Evolutionary conservation across 64 coral and sea anemone genomes (phyloP).

Genomic region (Acropora yongei): DNA sequence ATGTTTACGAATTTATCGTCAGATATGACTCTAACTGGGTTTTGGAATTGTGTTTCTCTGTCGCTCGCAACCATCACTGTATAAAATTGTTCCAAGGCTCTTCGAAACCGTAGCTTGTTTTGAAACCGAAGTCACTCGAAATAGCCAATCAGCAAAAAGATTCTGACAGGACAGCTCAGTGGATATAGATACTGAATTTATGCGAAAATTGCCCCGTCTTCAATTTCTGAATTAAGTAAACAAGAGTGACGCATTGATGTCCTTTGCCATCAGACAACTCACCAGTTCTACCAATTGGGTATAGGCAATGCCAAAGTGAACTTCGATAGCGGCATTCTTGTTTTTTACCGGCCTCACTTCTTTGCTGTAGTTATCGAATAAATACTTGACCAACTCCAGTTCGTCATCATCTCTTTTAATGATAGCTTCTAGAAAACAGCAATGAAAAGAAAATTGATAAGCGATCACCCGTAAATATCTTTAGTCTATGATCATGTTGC

Average conservation of each 20-base stretch:
- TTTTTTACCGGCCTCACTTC: constrained; percentile 90
- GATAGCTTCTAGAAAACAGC: constrained; percentile 55
- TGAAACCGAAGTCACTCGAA: too few species aligned
- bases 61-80: neutral
- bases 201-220: too few species aligned
- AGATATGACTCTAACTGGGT: neutral
- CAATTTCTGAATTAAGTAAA: neutral
- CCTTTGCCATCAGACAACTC: neutral
- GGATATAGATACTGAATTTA: too few species aligned
- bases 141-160: too few species aligned
- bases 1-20: too few species aligned
- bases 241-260: neutral
- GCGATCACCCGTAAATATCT: too few species aligned
- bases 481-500: too few species aligned
- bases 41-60: neutral
- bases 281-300: constrained; percentile 95
- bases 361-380: constrained; percentile 80
- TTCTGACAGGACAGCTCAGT: too few species aligned
- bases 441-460: neutral
- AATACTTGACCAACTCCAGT: constrained; percentile 69
- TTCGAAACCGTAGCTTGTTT: too few species aligned
- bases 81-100: neutral
- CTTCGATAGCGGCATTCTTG: constrained; percentile 81
- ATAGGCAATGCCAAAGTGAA: constrained; percentile 86
- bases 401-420: constrained; percentile 84